Conservation (phyloP, 2,113 vertebrate species). For the Morone chrysops region DNA sequence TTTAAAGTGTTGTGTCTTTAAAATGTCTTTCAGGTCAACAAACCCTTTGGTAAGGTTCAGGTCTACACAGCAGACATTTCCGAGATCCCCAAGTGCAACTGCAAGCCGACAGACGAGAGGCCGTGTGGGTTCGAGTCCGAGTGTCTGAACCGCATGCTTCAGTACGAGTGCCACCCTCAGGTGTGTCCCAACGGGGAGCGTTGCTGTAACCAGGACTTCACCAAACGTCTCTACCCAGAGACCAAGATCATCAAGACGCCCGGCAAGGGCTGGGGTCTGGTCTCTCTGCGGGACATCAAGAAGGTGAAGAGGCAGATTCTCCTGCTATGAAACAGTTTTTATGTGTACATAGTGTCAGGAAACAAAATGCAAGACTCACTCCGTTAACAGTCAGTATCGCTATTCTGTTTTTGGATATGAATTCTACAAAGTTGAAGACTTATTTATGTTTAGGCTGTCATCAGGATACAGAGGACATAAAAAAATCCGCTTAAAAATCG, state of each 20-base stretch:
- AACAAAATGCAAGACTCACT: background rate
- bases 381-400: too few relatives aligned
- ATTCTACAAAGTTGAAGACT: background rate
- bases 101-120: conserved; percentile 92
- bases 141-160: conserved; percentile 97
- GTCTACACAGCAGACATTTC: conserved; percentile 95
- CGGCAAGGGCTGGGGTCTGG: conserved; percentile 96
- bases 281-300: conserved; percentile 93
- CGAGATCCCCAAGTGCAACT: conserved; percentile 99
- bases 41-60: conserved; percentile 93
- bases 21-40: conserved; percentile 88
- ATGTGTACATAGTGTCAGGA: background rate
- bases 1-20: too few relatives aligned
- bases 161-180: conserved; percentile 98
- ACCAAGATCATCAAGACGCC: conserved; percentile 95
- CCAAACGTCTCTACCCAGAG: conserved; percentile 95
- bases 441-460: background rate
- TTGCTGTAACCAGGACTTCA: conserved; percentile 98
- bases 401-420: background rate
- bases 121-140: conserved; percentile 96
- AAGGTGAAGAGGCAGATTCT: conserved; percentile 84
- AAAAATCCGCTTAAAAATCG: too few relatives aligned
- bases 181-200: conserved; percentile 91
- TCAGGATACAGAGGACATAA: too few relatives aligned
- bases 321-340: background rate